Evolutionary conservation across 2,888 invertebrate species (phyloP).

Genomic region (Nomada fabriciana): DNA sequence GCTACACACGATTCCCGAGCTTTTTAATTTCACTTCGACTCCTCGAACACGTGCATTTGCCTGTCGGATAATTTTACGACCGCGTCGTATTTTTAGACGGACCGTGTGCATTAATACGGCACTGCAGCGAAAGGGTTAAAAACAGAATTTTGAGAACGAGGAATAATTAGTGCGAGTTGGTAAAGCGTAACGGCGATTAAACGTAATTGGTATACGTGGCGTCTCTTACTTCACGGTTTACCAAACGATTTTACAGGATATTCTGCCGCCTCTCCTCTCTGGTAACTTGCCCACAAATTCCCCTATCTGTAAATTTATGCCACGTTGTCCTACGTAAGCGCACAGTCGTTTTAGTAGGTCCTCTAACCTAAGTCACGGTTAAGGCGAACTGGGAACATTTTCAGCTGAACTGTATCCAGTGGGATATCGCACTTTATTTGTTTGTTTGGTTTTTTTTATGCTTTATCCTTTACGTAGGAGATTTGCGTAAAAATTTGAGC

Average conservation of each 20-base stretch:
- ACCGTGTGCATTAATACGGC: too few species aligned
- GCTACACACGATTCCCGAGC: too few species aligned
- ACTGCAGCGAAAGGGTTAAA: too few species aligned
- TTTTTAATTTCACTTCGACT: too few species aligned
- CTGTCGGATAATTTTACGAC: too few species aligned
- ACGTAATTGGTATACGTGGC: background rate
- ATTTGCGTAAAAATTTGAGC: too few species aligned
- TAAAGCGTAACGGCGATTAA: too few species aligned
- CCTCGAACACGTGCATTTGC: too few species aligned
- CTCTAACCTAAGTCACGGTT: conserved; percentile 6
- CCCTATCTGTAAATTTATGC: background rate
- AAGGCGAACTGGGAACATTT: background rate
- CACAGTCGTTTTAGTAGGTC: background rate
- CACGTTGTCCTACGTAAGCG: background rate
- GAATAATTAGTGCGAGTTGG: background rate
- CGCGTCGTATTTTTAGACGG: too few species aligned
- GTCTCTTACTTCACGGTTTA: conserved; percentile 5
- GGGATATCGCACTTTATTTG: background rate
- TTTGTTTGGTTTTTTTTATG: background rate
- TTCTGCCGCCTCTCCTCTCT: background rate
- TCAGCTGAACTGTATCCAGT: background rate
- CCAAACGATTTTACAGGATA: background rate
- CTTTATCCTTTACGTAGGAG: too few species aligned
- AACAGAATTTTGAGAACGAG: background rate
- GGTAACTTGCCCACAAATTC: background rate